Base-by-base conservation (phyloP, 1,140 invertebrate genomes). In the Bombus balteatus region DNA sequence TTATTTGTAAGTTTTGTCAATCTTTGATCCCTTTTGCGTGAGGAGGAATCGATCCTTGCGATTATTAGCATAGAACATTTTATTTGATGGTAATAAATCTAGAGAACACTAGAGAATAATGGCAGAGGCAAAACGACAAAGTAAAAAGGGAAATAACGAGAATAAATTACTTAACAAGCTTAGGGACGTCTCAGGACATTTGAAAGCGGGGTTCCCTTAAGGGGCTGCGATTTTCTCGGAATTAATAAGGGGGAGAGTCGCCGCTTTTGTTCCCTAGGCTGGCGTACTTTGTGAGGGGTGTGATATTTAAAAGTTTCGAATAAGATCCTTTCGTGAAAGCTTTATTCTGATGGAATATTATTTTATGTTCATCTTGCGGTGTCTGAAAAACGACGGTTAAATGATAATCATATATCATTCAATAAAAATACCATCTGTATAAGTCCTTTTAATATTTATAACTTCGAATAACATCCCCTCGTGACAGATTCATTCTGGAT, bases 181-280 rank as follows among this genome's bases (percentile, higher is more conserved):
- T 28, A 32, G 28, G 39, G 22, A 22, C 10, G 43, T 72, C 41
- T 28, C 43, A 10, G 25, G 15, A 39, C 28, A 8, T 53, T 66
- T 37, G 39, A 53, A 53, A 53, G 25, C 34, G 47, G 18, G 18
- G 47, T 22, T 75, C 53, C 28, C 59, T 75, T 53, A 37, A 75
- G 71, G 47, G 41, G 9, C 32, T n/a, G 47, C 32, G 41, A 75
- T 83, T 66, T 75, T 66, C 71, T 43, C 25, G 53, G 39, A 65
- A 74, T 82, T 82, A 82, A 82, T 73, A 74, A 25, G 57, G 32
- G 28, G 10, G 71, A 73, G 70, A 37, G 70, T 74, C 53, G 39
- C 2, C 10, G 57, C 53, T 62, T 82, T 82, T 73, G 70, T 81
- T 73, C 28, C n/a, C 39, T 22, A 2, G 70, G 28, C 2, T 73